These are phyloP conservation scores for Sinhomidia bicolor DNA, from an alignment of 2,888 invertebrate genomes.

Conservation along the genomic window DNA sequence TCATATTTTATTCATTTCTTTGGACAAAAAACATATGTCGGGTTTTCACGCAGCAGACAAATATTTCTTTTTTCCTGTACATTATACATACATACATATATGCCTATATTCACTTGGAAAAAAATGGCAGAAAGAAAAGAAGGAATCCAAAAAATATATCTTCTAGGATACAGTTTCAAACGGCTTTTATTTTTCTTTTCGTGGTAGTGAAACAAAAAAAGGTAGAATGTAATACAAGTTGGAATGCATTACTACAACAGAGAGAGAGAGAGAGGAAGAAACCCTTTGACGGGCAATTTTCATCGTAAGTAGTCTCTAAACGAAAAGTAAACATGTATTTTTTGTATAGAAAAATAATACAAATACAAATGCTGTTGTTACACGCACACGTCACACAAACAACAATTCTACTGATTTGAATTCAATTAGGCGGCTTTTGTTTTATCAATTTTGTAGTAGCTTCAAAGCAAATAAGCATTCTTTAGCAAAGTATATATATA, in stretches of 20 bases:
- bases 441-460: too few relatives aligned
- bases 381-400: constrained; percentile 12
- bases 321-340: too few relatives aligned
- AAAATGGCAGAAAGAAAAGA: neutral
- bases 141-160: neutral
- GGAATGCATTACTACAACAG: neutral
- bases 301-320: neutral
- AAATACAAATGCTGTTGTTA: neutral
- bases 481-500: neutral
- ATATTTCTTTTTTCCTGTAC: neutral
- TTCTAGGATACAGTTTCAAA: too few relatives aligned
- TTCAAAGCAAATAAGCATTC: too few relatives aligned
- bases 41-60: constrained; percentile 35
- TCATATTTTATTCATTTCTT: constrained; percentile 60
- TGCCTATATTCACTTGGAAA: neutral
- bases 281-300: neutral
- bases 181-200: neutral
- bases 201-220: neutral
- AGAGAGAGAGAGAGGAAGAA: neutral
- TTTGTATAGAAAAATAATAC: neutral
- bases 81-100: neutral
- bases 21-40: constrained; percentile 39
- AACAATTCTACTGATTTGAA: neutral
- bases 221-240: neutral
- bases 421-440: constrained; percentile 11